Evolutionary conservation across 2,113 vertebrate species (phyloP), one percentile per base, ranked within the genome.

Genomic region (Callospermophilus lateralis): DNA sequence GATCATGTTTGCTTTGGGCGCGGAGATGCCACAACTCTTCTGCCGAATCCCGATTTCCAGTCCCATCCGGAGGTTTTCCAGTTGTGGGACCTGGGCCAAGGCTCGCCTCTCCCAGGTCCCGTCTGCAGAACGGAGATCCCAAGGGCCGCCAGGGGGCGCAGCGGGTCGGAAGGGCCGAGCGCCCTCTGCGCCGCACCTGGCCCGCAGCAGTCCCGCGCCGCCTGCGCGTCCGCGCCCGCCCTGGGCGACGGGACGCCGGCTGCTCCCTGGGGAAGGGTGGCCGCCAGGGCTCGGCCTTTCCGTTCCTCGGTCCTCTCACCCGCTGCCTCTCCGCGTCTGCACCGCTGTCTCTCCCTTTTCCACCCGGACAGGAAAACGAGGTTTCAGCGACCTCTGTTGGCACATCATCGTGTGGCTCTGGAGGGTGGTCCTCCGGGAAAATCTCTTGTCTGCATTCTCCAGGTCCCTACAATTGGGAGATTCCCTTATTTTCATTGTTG

Each of bases 311-410:
- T 15, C 34, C 39, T 28, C 22, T 26, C 32, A 20, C 42, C 3
- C 0, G 1, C 4, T 0, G 67, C 22, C 32, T 55, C 48, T 3
- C 32, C 0, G 5, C 11, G 0, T 39, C 51, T 34, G n/a, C 30
- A 4, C 17, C 6, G 65, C 30, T 4, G 65, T 48, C 48, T 1
- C 2, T 48, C 93, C 28, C 3, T n/a, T 9, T 3, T 37, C 2
- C 24, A 79, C 10, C 63, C 42, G 4, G 51, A 19, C 78, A 81
- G 37, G 81, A 91, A 97, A n/a, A 70, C 37, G 22, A 90, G 97
- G 89, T 87, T 96, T 97, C 96, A 97, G 97, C 86, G 97, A 96
- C 98, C 97, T 93, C 98, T 98, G 92, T 97, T 97, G 98, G 98
- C 91, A 93, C 83, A 79, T 94, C 19, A 0, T n/a, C n/a, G 74